Base-by-base conservation (phyloP, 2,797 vertebrate genomes). In the Gorsachius magnificus region DNA sequence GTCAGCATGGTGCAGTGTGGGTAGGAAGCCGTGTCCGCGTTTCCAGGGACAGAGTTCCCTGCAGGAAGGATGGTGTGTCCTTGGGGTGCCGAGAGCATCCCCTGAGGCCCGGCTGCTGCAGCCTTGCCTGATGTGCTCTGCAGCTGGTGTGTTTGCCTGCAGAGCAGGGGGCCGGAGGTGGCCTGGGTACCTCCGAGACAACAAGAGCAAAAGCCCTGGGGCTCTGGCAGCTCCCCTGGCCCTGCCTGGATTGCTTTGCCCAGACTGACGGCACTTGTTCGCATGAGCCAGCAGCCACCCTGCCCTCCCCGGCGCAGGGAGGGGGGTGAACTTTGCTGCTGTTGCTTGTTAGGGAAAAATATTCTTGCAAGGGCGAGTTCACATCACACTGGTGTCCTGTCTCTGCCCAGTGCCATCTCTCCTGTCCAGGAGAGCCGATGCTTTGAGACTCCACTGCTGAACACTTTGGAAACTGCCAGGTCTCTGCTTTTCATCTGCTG, bases 1-100 rank as follows among this genome's bases (percentile, higher is more conserved):
- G 80, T 96, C 93, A 95, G 93, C 93, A 89, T 25, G 11, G 89
- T 6, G 72, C 57, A 8, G 94, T 0, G 84, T 90, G 95, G 45
- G 94, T 38, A 50, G 86, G 92, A 43, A 83, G 76, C 85, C 0
- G 2, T 89, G 78, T 53, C 87, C 85, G 87, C 2, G 3, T 43
- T 72, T 56, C 21, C 82, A 35, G 78, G 70, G 78, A 53, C 70
- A 82, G 61, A 60, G 41, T 25, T 85, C 68, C 61, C 69, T 65
- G 3, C 36, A 15, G 87, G 72, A 94, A 95, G 93, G 85, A 45
- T 84, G 41, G 16, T 0, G 0, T 69, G 87, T 93, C 94, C 91
- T 96, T 96, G 89, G 65, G 94, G 50, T 57, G 61, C 68, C 54
- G 53, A 50, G 68, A 63, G 53, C 36, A 41, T 41, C n/a, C 28